A percentile compares a stretch with the other conserved stretches of the same genome.
These are phyloP conservation scores for Laupala kohalensis DNA, from an alignment of 1,140 invertebrate species.

Conservation along the genomic window DNA sequence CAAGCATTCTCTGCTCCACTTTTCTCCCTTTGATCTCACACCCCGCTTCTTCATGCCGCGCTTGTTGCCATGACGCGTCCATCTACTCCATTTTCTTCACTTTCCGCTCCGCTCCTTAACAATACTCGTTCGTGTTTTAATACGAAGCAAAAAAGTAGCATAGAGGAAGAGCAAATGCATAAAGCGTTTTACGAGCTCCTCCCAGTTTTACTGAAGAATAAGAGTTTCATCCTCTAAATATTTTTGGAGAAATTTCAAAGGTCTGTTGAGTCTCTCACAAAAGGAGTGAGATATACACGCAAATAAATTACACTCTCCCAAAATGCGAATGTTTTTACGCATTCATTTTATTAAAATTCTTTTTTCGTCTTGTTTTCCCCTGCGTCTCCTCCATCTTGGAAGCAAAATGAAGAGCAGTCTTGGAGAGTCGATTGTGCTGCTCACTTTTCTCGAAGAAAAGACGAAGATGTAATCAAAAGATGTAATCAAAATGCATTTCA, in stretches of 20 bases:
- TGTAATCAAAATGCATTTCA: too few species aligned
- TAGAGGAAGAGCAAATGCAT: background rate
- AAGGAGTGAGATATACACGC: background rate
- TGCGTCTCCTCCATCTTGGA: too few species aligned
- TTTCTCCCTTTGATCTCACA: background rate
- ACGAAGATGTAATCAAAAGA: too few species aligned
- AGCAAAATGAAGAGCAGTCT: too few species aligned
- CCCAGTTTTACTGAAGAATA: background rate
- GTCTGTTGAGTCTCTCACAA: background rate
- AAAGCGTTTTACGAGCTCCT: background rate
- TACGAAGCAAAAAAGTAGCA: background rate
- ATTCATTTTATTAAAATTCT: background rate
- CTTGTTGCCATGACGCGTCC: background rate
- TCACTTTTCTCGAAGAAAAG: too few species aligned
- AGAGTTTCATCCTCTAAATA: background rate
- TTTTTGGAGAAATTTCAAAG: background rate
- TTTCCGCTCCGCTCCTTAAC: background rate
- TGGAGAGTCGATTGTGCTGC: too few species aligned
- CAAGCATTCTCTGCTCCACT: background rate
- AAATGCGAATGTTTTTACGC: background rate
- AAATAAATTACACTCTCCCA: background rate
- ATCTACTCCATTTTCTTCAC: background rate
- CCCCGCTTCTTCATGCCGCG: background rate
- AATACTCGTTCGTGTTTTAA: background rate
- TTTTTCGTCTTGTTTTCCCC: background rate